Conservation (phyloP, 1,140 invertebrate species). For the Hycleus phaleratus region DNA sequence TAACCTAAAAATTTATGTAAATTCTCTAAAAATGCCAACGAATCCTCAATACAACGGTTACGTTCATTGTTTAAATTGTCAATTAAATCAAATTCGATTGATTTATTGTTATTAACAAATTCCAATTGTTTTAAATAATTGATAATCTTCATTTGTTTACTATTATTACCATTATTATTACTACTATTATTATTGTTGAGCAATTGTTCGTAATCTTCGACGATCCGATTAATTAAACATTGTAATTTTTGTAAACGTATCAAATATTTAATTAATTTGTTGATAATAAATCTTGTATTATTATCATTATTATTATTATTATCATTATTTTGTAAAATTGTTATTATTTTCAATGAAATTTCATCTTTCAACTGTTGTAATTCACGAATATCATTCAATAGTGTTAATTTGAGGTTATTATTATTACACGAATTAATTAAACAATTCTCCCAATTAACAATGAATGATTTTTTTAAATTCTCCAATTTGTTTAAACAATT, state of each 20-base stretch:
- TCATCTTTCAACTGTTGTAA: conserved; percentile 24
- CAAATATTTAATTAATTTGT: conserved; percentile 27
- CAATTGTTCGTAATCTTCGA: conserved; percentile 25
- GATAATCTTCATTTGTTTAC: conserved; percentile 30
- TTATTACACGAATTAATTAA: conserved; percentile 18
- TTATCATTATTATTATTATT: background rate
- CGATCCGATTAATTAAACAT: conserved; percentile 25
- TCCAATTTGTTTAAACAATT: conserved; percentile 24
- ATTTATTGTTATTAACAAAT: conserved; percentile 14
- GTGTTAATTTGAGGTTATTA: conserved; percentile 2
- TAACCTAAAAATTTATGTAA: conserved; percentile 21
- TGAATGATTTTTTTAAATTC: conserved; percentile 19
- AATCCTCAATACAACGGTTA: conserved; percentile 20
- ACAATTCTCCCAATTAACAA: conserved; percentile 27
- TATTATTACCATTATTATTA: background rate
- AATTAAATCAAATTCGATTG: conserved; percentile 21
- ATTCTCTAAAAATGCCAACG: conserved; percentile 22
- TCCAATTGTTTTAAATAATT: conserved; percentile 22
- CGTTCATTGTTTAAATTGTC: conserved; percentile 21
- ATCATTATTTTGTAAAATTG: conserved; percentile 8
- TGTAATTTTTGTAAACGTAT: conserved; percentile 29
- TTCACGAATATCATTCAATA: conserved; percentile 26
- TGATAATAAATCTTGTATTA: conserved; percentile 23
- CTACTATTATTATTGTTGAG: background rate
- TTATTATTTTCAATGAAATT: conserved; percentile 20